phyloP scores from a whole-genome alignment of 2,797 vertebrate genomes.

The Falco peregrinus region DNA sequence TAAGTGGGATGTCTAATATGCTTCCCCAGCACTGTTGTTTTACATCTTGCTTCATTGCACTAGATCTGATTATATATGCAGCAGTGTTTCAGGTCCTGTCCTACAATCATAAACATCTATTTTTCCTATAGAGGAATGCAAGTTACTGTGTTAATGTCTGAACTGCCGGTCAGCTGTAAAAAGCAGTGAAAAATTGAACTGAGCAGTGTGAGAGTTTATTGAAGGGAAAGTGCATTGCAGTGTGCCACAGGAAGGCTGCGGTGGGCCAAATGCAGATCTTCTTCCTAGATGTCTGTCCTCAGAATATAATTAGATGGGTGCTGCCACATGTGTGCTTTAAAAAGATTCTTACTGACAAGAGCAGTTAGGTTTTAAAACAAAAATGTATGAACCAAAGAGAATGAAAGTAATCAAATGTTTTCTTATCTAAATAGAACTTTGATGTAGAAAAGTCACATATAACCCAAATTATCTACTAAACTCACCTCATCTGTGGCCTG shows the following conservation, averaged over 20 bases:
- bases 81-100: neutral
- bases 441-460: neutral
- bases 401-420: neutral
- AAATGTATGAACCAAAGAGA: neutral
- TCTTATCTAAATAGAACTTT: constrained; percentile 25
- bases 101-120: neutral
- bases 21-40: neutral
- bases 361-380: neutral
- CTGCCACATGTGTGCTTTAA: neutral
- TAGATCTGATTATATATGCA: neutral
- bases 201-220: neutral
- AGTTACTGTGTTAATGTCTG: neutral
- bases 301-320: neutral
- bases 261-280: neutral
- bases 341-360: neutral
- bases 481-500: neutral
- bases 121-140: neutral
- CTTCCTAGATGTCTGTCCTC: neutral
- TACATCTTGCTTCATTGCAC: neutral
- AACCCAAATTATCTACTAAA: constrained; percentile 13
- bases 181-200: neutral
- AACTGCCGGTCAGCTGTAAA: neutral
- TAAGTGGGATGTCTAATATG: neutral
- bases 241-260: neutral
- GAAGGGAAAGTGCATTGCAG: neutral